Evolutionary conservation across 2,113 vertebrate species (phyloP).

Genomic region (Colaptes auratus): DNA sequence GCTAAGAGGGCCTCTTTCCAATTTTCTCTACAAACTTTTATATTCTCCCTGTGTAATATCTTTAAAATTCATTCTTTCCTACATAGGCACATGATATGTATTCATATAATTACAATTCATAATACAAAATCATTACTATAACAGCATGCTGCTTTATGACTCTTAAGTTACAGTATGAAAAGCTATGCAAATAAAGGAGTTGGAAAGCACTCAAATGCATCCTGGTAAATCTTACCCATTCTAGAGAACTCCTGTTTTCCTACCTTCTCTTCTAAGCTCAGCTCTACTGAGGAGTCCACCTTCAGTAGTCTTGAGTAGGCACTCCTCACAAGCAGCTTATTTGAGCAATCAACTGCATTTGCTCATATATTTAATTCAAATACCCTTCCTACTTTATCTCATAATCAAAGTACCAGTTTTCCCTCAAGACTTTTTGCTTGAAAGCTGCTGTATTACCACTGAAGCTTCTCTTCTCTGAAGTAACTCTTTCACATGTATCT

Average conservation of each 20-base stretch:
- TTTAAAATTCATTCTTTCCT: background rate
- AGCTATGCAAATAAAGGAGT: background rate
- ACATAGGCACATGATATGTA: background rate
- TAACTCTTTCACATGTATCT: background rate
- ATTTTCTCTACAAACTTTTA: background rate
- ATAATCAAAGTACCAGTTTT: background rate
- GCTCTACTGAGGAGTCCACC: background rate
- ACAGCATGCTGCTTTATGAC: background rate
- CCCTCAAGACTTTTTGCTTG: background rate
- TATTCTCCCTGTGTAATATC: background rate
- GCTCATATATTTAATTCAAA: background rate
- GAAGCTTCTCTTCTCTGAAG: background rate
- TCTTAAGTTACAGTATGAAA: background rate
- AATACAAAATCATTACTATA: background rate
- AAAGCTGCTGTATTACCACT: background rate
- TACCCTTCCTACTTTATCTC: background rate
- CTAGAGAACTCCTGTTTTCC: background rate
- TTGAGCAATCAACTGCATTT: background rate
- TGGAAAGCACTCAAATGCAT: background rate
- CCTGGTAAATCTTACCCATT: background rate
- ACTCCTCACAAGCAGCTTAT: background rate
- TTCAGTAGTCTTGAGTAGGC: background rate
- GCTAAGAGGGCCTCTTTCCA: background rate
- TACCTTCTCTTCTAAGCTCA: background rate
- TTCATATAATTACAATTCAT: background rate